Conservation (phyloP, 2,888 invertebrate genomes). For the Thera obeliscata region DNA sequence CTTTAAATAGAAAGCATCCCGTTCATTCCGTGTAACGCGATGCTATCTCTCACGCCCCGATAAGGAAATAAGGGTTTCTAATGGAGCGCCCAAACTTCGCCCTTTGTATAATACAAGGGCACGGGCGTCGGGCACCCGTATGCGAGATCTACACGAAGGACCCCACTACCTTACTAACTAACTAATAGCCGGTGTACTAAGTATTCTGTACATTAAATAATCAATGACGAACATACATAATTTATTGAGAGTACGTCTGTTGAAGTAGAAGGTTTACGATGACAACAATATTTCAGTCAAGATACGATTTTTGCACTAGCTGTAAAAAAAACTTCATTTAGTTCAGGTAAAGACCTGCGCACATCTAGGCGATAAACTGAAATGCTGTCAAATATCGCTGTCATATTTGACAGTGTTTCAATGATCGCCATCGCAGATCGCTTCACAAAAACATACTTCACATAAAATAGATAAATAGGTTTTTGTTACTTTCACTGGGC, state of each 20-base stretch:
- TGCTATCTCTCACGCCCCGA: conserved; percentile 71
- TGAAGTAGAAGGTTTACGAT: neutral
- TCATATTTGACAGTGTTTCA: too few relatives aligned
- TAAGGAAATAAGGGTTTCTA: conserved; percentile 51
- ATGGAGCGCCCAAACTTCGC: conserved; percentile 42
- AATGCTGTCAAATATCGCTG: too few relatives aligned
- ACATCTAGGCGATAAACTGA: too few relatives aligned
- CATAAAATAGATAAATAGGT: too few relatives aligned
- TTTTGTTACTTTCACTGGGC: too few relatives aligned
- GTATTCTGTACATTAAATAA: neutral
- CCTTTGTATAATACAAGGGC: conserved; percentile 39
- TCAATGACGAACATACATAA: neutral
- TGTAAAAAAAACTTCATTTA: too few relatives aligned
- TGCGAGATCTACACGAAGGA: conserved; percentile 6
- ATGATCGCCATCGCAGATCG: too few relatives aligned
- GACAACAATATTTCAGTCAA: too few relatives aligned
- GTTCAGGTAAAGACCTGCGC: too few relatives aligned
- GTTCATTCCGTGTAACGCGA: conserved; percentile 74
- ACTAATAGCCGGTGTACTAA: neutral
- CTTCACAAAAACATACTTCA: too few relatives aligned
- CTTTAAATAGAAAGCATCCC: conserved; percentile 62
- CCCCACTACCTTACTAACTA: neutral
- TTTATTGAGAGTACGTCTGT: too few relatives aligned
- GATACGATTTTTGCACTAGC: too few relatives aligned
- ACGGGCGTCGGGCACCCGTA: conserved; percentile 35